A percentile compares a stretch with the other conserved stretches of the same genome.
phyloP scores from a whole-genome alignment of 2,797 vertebrate genomes.

The Lacerta agilis region DNA sequence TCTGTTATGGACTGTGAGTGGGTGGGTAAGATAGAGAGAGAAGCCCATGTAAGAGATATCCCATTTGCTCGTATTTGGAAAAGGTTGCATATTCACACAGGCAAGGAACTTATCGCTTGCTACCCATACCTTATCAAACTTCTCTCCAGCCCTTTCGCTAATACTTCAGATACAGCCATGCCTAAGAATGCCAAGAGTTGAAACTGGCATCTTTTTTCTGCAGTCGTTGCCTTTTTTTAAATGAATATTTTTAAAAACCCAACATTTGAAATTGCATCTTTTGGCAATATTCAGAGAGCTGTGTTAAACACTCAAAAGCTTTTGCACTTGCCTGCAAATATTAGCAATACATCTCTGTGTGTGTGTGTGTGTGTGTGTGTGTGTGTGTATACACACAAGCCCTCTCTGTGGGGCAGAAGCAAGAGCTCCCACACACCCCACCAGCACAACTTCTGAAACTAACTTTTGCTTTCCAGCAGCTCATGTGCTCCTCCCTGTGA shows the following conservation, averaged over 20 bases:
- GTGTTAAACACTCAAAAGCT: not conserved
- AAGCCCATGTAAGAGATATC: not conserved
- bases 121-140: not conserved
- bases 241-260: not conserved
- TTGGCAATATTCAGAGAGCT: not conserved
- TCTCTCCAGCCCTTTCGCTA: not conserved
- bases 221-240: not conserved
- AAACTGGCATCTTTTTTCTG: not conserved
- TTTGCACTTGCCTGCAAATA: conserved; percentile 3
- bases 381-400: not conserved
- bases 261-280: conserved; percentile 1
- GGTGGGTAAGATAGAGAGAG: not conserved
- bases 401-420: not conserved
- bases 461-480: not conserved
- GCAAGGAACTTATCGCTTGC: not conserved
- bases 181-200: not conserved
- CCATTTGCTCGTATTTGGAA: not conserved
- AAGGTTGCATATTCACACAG: not conserved
- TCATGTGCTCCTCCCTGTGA: not conserved
- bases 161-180: conserved; percentile 5
- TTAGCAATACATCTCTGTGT: conserved; percentile 6
- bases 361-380: not conserved
- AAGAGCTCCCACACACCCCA: not conserved
- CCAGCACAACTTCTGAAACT: not conserved
- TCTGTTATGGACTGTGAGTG: not conserved